phyloP scores from a whole-genome alignment of 2,113 vertebrate species.

The Pongo abelii region DNA sequence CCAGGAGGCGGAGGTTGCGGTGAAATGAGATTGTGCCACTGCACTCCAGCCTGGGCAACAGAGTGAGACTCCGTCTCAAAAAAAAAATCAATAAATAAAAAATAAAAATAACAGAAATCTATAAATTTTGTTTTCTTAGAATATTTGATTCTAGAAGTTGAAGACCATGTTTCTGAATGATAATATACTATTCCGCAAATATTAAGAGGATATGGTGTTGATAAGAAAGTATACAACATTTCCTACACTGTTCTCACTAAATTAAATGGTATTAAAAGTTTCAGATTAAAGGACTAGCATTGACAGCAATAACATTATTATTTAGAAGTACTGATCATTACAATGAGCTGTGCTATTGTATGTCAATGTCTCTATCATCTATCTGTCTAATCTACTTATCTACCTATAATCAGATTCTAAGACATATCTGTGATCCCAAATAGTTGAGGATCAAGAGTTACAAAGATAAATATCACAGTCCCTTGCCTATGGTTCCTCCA shows the following conservation, averaged over 20 bases:
- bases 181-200: background rate
- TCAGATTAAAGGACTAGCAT: background rate
- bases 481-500: background rate
- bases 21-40: no score
- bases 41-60: no score
- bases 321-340: background rate
- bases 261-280: background rate
- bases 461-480: background rate
- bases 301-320: background rate
- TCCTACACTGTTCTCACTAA: background rate
- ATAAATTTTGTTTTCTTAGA: background rate
- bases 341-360: background rate
- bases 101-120: background rate
- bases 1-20: no score
- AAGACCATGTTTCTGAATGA: background rate
- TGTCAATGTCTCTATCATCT: background rate
- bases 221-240: background rate
- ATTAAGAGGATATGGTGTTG: background rate
- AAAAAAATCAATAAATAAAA: no score
- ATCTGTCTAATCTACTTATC: background rate
- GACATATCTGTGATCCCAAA: background rate
- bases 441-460: background rate
- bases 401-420: background rate
- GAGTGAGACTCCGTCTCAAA: no score
- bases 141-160: background rate